A percentile compares a stretch with the other conserved stretches of the same genome.
These are phyloP conservation scores for Jacana jacana DNA, from an alignment of 2,113 vertebrate genomes.

Conservation along the genomic window DNA sequence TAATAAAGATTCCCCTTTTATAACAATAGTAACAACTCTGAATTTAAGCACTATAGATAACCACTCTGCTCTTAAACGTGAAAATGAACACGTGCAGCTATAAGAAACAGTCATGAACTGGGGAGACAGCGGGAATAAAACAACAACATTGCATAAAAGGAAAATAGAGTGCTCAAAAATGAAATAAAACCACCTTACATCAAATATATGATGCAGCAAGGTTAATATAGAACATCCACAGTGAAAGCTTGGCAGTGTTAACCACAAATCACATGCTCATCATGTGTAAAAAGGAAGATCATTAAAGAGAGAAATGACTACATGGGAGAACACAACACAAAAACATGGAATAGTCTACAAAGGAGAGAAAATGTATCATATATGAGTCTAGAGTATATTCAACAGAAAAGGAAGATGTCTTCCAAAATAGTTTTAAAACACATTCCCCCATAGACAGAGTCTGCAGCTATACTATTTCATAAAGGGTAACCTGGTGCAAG, in stretches of 20 bases:
- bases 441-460: not conserved
- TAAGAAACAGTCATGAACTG: not conserved
- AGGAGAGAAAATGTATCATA: not conserved
- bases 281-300: not conserved
- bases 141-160: not conserved
- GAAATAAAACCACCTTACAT: not conserved
- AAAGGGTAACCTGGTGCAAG: not conserved
- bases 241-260: not conserved
- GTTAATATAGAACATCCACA: not conserved
- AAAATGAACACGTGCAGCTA: not conserved
- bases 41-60: not conserved
- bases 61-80: not conserved
- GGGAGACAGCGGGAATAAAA: not conserved
- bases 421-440: not conserved
- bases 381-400: not conserved
- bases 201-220: not conserved
- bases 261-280: not conserved
- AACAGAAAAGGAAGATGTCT: not conserved
- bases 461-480: not conserved
- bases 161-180: not conserved
- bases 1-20: not conserved
- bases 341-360: not conserved
- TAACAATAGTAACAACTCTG: not conserved
- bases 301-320: not conserved
- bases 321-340: not conserved